Evolutionary conservation across 2,797 vertebrate genomes (phyloP), one percentile per base, ranked within the genome.

Genomic region (Xenopus petersii): DNA sequence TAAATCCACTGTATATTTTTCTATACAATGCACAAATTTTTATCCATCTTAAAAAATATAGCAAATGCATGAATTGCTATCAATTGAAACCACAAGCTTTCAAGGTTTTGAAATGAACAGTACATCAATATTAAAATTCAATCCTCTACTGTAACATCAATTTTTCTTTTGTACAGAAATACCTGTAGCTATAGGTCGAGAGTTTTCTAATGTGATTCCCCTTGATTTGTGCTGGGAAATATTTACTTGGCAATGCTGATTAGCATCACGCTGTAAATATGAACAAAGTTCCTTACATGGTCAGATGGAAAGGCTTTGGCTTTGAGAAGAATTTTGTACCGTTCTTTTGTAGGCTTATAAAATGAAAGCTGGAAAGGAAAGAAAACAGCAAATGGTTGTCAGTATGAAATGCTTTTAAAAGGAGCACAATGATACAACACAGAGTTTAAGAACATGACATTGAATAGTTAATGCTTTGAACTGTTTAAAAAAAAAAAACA

Each of bases 241-340:
- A 72, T 83, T 79, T 77, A 82, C 87, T 82, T 87, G 82, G 85
- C 79, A 88, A 84, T 83, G 82, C 68, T 62, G 69, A 55, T 71
- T 82, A 81, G 80, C 84, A 67, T 82, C 79, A 81, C 59, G 71
- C 24, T 69, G 33, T 77, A 83, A 83, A 86, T 12, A 51, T 4
- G 80, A 82, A 67, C 15, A 65, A 55, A 10, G 26, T 75, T 81
- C 64, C 95, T 94, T 92, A 98, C 97, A 12, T 97, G 93, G 87
- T 99, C 96, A 65, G 97, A 99, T 10, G 96, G 95, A 84, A 99
- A 99, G 61, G 97, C 95, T 80, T 84, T 96, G 78, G 89, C 84
- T 87, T 99, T 97, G 36, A 98, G 90, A 42, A 99, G 90, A 86
- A 99, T 94, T 90, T 95, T 98, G 82, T 94, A 89, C 0, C 96